Conservation (phyloP, 2,888 invertebrate species). For the Orchestes rusci region DNA sequence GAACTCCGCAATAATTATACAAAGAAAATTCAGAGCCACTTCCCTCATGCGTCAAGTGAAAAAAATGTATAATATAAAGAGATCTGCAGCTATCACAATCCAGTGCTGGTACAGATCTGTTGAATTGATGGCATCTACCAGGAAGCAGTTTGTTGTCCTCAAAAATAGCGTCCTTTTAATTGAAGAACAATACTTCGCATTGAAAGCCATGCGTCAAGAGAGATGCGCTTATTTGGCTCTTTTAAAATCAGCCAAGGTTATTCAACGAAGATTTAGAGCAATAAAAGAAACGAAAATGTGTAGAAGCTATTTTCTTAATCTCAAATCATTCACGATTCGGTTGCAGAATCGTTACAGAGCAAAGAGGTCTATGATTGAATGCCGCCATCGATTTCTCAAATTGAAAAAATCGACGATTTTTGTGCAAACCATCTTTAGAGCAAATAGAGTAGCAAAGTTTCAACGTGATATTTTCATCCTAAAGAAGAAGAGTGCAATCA, state of each 20-base stretch:
- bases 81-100: slow-evolving; percentile 19
- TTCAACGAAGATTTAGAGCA: slow-evolving; percentile 47
- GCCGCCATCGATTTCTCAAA: background rate
- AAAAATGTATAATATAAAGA: slow-evolving; percentile 8
- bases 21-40: slow-evolving; percentile 29
- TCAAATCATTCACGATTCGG: too few relatives aligned
- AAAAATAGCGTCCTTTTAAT: background rate
- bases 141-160: background rate
- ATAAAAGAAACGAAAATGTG: slow-evolving; percentile 33
- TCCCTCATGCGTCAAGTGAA: slow-evolving; percentile 21
- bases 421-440: slow-evolving; percentile 24
- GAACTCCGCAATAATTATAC: slow-evolving; percentile 25
- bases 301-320: slow-evolving; percentile 26
- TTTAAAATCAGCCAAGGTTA: slow-evolving; percentile 37
- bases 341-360: too few relatives aligned
- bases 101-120: slow-evolving; percentile 33
- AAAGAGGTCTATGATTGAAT: background rate
- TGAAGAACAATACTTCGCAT: background rate
- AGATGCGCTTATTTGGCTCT: slow-evolving; percentile 35
- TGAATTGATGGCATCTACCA: slow-evolving; percentile 15
- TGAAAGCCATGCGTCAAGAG: slow-evolving; percentile 20
- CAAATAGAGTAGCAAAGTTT: slow-evolving; percentile 22
- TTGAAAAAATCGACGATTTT: slow-evolving; percentile 8
- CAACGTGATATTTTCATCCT: slow-evolving; percentile 8
- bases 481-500: slow-evolving; percentile 6